These are phyloP conservation scores for Callorhinus ursinus DNA, from an alignment of 2,113 vertebrate species.

Conservation along the genomic window DNA sequence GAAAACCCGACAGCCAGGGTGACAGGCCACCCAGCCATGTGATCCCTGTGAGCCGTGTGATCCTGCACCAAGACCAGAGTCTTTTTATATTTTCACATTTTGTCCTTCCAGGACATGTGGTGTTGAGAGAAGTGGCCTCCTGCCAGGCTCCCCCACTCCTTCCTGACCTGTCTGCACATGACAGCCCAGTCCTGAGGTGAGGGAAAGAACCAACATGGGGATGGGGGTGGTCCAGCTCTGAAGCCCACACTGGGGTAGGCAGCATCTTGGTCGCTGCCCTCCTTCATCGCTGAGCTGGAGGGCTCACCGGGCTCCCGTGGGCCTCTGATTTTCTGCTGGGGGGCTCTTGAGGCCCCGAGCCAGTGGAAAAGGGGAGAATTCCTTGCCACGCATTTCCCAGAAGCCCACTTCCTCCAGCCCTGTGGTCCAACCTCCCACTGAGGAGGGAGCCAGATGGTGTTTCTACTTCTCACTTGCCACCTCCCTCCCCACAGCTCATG, in stretches of 20 bases:
- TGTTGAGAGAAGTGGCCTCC: background rate
- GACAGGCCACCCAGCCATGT: background rate
- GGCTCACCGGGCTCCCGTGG: background rate
- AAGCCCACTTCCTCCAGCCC: background rate
- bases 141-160: background rate
- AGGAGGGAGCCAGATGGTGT: background rate
- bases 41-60: background rate
- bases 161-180: background rate
- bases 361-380: background rate
- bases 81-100: constrained; percentile 64
- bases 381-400: fast-evolving
- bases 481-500: background rate
- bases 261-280: background rate
- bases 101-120: constrained; percentile 50
- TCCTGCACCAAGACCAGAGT: constrained; percentile 29
- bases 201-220: background rate
- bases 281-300: too few species aligned
- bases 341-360: background rate
- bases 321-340: background rate
- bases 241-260: background rate
- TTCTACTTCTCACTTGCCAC: background rate
- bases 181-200: background rate
- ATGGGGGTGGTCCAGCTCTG: fast-evolving
- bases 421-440: background rate
- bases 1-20: background rate